These are phyloP conservation scores for Luehdorfia chinensis DNA, from an alignment of 1,140 invertebrate species.

Conservation along the genomic window DNA sequence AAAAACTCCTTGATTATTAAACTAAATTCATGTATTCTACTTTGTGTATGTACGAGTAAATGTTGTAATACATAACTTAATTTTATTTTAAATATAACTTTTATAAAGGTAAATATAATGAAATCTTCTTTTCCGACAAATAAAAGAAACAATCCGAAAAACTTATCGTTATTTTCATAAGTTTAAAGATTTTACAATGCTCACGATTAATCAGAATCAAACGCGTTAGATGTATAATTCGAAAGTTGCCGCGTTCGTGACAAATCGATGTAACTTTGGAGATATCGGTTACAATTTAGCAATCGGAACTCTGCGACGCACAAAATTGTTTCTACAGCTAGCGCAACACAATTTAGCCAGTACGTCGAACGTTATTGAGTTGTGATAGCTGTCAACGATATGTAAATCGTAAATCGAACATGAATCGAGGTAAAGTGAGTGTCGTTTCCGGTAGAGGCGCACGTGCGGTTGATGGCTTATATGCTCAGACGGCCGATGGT, in stretches of 20 bases:
- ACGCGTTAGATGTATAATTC: background rate
- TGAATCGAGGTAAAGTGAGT: conserved; percentile 27
- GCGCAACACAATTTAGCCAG: background rate
- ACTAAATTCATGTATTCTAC: no score
- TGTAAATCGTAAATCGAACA: conserved; percentile 10
- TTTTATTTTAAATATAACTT: no score
- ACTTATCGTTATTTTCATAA: no score
- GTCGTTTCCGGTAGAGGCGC: conserved; percentile 15
- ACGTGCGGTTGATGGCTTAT: conserved; percentile 19
- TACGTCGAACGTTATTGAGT: background rate
- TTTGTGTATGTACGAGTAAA: no score
- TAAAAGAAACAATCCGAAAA: no score
- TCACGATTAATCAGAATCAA: background rate
- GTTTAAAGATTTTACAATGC: no score
- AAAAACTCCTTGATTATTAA: no score
- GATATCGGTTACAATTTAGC: conserved; percentile 37
- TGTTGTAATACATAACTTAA: no score
- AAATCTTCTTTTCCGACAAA: no score
- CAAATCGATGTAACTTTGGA: conserved; percentile 35
- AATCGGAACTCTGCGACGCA: conserved; percentile 30
- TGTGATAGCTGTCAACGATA: background rate
- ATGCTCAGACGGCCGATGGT: conserved; percentile 33
- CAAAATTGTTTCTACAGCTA: conserved; percentile 15
- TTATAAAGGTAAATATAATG: no score
- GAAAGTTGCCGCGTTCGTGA: conserved; percentile 30